Base-by-base conservation (phyloP, 2,797 vertebrate species). In the Chaenodraco wilsoni region DNA sequence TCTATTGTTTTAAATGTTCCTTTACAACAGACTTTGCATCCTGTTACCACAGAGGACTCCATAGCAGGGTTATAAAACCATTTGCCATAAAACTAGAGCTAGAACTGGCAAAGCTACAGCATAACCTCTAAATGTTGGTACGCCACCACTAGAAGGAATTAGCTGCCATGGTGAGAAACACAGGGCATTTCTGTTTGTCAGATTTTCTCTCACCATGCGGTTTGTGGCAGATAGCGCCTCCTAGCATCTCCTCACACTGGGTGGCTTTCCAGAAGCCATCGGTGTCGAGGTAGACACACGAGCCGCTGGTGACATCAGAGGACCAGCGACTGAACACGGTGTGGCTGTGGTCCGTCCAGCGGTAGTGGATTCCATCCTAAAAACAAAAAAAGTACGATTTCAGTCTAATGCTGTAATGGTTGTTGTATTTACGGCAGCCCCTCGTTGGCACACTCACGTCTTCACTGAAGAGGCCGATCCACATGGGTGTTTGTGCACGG, bases 261-360 rank as follows among this genome's bases (percentile, higher is more conserved):
- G 92, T 94, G 70, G 97, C 95, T 89, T 95, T 99, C 98, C 98
- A 99, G 90, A 95, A 97, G 68, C 97, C 96, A 59, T 98, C 97
- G 0, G 86, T 95, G 83, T 97, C 96, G 90, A 98, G 88, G 87
- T 96, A 93, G 41, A 98, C 97, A 58, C 97, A 99, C 12, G 92
- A 85, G 51, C 96, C 96, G 7, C 72, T 85, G 62, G 87, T 88
- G 72, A 76, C 80, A 19, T 95, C 95, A 9, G 94, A 62, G 63
- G 94, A 90, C 98, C 98, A 99, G 77, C 94, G 96, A 81, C 95
- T 99, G 78, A 96, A 97, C 12, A 93, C 91, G 0, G 96, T 94
- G 64, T 91, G 95, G 60, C 95, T 98, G 74, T 95, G 93, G 92
- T 99, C 97, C 3, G 94, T 92, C 98, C 98, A 99, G 37, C 89